Conservation (phyloP, 2,797 vertebrate species). For the Aselliscus stoliczkanus region DNA sequence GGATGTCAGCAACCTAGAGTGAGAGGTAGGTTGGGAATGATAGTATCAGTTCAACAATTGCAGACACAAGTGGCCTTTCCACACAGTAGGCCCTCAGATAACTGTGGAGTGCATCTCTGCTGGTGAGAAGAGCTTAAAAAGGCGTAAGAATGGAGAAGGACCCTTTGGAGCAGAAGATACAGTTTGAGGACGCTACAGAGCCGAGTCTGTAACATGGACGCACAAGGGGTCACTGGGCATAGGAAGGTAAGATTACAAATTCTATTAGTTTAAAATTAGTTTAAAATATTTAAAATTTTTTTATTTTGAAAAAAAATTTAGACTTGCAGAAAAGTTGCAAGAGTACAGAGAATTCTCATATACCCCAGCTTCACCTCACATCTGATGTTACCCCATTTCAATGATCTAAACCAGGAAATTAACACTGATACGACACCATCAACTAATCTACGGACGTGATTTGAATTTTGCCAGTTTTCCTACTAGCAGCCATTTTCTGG, state of each 20-base stretch:
- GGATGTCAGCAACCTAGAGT: fast-evolving
- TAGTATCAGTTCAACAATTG: neutral
- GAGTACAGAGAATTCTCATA: neutral
- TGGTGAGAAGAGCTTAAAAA: neutral
- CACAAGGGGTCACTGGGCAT: neutral
- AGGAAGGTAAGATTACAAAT: neutral
- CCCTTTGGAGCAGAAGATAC: neutral
- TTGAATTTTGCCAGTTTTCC: neutral
- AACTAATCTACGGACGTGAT: neutral
- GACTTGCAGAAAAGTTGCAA: neutral
- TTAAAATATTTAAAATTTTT: neutral
- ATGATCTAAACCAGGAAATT: neutral
- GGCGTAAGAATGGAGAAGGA: fast-evolving
- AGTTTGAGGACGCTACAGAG: neutral
- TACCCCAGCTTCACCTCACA: neutral
- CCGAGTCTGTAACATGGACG: neutral
- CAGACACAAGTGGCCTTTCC: neutral
- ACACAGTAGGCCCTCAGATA: neutral
- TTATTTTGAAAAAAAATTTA: neutral
- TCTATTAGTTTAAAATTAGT: too few relatives aligned
- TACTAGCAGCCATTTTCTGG: neutral
- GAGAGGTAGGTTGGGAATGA: neutral
- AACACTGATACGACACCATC: neutral
- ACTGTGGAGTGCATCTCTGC: neutral
- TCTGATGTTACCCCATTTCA: neutral